Percentiles rank a stretch among this genome's conserved stretches.
phyloP scores from a whole-genome alignment of 2,888 invertebrate species.

The Bombylius major region DNA sequence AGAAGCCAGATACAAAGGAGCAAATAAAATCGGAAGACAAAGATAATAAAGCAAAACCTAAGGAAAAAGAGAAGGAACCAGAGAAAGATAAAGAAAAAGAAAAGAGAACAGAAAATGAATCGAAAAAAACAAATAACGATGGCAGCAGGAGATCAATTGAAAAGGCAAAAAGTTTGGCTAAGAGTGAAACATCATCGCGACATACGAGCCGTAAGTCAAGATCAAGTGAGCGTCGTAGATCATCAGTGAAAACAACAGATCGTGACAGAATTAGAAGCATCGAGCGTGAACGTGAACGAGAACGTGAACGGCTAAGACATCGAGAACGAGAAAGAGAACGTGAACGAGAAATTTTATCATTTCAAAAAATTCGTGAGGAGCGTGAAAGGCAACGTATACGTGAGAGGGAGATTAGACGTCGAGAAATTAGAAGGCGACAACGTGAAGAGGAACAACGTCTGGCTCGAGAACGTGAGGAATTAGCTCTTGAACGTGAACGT shows the following conservation, averaged over 20 bases:
- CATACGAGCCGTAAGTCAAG: not conserved
- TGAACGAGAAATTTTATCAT: constrained; percentile 56
- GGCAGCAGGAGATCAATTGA: not conserved
- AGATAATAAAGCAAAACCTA: constrained; percentile 3
- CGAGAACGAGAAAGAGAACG: constrained; percentile 44
- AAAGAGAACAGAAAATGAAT: not conserved
- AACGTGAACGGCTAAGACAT: constrained; percentile 26
- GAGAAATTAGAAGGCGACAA: constrained; percentile 70
- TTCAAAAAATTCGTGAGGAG: constrained; percentile 66
- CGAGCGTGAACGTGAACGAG: constrained; percentile 23
- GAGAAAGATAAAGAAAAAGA: constrained; percentile 1
- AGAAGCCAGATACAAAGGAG: not conserved
- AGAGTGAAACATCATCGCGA: not conserved
- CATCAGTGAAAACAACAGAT: too few species aligned
- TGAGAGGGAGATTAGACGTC: constrained; percentile 63
- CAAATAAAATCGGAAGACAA: constrained; percentile 6
- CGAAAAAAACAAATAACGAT: not conserved
- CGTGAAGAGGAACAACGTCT: constrained; percentile 73
- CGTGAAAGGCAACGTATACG: constrained; percentile 67
- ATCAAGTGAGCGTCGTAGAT: constrained; percentile 1
- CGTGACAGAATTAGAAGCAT: not conserved
- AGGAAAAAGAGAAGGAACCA: constrained; percentile 1
- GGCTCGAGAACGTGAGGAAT: constrained; percentile 66
- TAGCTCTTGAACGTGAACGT: constrained; percentile 71
- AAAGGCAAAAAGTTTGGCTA: constrained; percentile 3